Conservation (phyloP, 2,797 vertebrate species). For the Serranus cabrilla region DNA sequence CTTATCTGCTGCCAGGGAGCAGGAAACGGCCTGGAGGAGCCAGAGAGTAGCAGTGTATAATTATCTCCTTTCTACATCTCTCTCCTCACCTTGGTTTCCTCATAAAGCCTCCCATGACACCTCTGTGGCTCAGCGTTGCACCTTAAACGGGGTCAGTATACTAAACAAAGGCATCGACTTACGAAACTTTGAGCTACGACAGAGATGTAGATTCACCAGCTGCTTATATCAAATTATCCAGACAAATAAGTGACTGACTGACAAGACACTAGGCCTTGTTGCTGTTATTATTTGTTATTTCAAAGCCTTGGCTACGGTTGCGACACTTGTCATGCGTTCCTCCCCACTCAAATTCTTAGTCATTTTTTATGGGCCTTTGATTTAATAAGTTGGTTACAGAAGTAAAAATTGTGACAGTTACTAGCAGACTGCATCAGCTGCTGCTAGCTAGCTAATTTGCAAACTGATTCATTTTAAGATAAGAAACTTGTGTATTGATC, state of each 20-base stretch:
- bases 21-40: conserved; percentile 26
- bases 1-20: conserved; percentile 7
- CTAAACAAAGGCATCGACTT: background rate
- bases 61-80: conserved; percentile 42
- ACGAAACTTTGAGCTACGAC: background rate
- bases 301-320: background rate
- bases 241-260: conserved; percentile 32
- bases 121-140: conserved; percentile 9
- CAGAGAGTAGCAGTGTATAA: conserved; percentile 27
- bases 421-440: background rate
- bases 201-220: conserved; percentile 13
- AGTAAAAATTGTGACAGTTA: background rate
- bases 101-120: conserved; percentile 28
- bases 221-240: conserved; percentile 30
- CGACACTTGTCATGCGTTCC: background rate
- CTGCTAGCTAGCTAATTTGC: background rate
- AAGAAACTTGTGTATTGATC: background rate
- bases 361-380: background rate
- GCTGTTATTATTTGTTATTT: conserved; percentile 14
- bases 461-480: background rate
- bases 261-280: background rate
- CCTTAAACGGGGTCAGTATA: background rate
- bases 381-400: too few species aligned
- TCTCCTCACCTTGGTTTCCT: conserved; percentile 39
- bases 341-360: background rate